Percentiles rank a stretch among this genome's conserved stretches.
Conservation (phyloP, 35 echinoderm and acorn worm species). For the Amphiura filiformis region DNA sequence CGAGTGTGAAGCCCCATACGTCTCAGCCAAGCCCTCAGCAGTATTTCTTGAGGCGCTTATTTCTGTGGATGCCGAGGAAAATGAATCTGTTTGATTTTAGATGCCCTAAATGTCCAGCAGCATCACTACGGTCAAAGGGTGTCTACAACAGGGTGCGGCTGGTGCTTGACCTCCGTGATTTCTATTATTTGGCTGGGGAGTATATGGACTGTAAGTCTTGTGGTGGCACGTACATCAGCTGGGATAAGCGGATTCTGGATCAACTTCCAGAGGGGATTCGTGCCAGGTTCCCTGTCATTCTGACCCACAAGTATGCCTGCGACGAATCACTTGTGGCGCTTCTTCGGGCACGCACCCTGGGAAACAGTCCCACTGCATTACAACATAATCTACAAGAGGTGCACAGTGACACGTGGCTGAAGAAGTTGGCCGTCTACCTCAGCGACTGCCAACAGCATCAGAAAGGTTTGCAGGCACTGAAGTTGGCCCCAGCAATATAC, state of each 20-base stretch:
- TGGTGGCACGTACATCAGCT: conserved; percentile 37
- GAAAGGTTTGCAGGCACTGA: neutral
- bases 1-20: too few relatives aligned
- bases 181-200: conserved; percentile 1
- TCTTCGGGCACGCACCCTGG: conserved; percentile 35
- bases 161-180: neutral
- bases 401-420: conserved; percentile 39
- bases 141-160: conserved; percentile 16
- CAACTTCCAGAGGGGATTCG: conserved; percentile 47
- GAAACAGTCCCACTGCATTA: conserved; percentile 38
- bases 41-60: too few relatives aligned
- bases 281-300: conserved; percentile 21
- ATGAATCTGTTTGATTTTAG: too few relatives aligned
- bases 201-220: conserved; percentile 34
- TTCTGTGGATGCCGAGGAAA: too few relatives aligned
- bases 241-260: conserved; percentile 25
- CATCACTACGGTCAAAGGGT: neutral
- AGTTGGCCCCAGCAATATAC: conserved; percentile 5
- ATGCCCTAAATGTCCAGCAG: too few relatives aligned
- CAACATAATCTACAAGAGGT: conserved; percentile 37
- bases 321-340: conserved; percentile 31
- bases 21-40: too few relatives aligned
- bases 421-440: conserved; percentile 19
- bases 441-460: conserved; percentile 3
- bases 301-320: conserved; percentile 62